Percentiles rank a stretch among this genome's conserved stretches.
These are phyloP conservation scores for Channa maculata DNA, from an alignment of 2,113 vertebrate species.

Conservation along the genomic window DNA sequence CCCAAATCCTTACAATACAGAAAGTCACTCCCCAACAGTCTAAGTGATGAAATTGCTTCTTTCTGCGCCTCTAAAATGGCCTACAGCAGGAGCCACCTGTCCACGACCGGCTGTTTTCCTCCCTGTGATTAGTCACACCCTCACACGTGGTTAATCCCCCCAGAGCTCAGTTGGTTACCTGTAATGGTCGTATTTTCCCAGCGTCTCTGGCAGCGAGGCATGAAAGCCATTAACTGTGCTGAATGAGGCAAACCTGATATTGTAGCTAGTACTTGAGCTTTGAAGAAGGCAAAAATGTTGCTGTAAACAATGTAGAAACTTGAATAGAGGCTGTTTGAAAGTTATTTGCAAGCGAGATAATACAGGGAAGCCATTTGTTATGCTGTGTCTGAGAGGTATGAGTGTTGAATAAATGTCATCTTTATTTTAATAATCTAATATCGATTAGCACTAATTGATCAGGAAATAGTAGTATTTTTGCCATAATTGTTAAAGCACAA, in stretches of 20 bases:
- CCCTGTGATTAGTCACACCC: slow-evolving; percentile 49
- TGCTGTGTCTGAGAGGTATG: neutral
- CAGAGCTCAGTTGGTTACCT: slow-evolving; percentile 56
- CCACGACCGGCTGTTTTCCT: slow-evolving; percentile 48
- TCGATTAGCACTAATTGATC: neutral
- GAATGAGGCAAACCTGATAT: slow-evolving; percentile 35
- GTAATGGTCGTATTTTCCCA: slow-evolving; percentile 46
- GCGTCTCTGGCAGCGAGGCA: slow-evolving; percentile 59
- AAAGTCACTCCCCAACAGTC: slow-evolving; percentile 15
- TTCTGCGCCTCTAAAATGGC: slow-evolving; percentile 42
- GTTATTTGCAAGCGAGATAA: neutral
- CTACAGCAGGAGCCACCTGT: slow-evolving; percentile 57
- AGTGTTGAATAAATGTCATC: neutral
- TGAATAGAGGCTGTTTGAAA: neutral
- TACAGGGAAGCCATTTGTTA: neutral
- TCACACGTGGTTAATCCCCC: slow-evolving; percentile 64
- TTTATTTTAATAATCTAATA: no score
- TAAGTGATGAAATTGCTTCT: slow-evolving; percentile 51
- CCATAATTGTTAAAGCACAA: neutral
- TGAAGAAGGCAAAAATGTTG: neutral
- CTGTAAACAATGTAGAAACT: slow-evolving; percentile 4
- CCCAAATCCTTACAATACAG: neutral
- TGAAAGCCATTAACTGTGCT: slow-evolving; percentile 54
- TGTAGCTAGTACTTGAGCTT: neutral
- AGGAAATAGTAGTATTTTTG: neutral